Evolutionary conservation across 2,888 invertebrate species (phyloP), one percentile per base, ranked within the genome.

Genomic region (Drosophila antonietae): DNA sequence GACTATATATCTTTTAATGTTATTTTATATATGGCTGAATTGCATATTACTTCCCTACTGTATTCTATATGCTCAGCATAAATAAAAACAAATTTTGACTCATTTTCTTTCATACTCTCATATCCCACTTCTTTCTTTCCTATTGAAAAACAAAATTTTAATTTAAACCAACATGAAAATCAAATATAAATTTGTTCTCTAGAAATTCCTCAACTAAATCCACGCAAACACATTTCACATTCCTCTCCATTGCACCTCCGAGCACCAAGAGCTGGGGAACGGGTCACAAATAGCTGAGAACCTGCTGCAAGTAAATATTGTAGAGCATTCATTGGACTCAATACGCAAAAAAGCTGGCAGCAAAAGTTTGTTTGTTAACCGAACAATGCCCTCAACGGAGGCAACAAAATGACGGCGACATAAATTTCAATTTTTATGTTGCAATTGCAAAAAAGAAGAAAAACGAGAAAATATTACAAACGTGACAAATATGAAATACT

Each of bases 381-480:
- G 81, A 68, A 83, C 83, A 75, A 86, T 69, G 76, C 62, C 44
- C 77, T 72, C 84, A 78, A 71, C 61, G 41, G 49, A 39, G 57
- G 47, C 65, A 46, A 46, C 66, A 53, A 51, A 68, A 64, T 67
- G 69, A 68, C 75, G 61, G 70, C 86, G 82, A 84, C 89, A 89
- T 87, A 87, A 89, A 87, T 88, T 87, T 88, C 75, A 75, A 83
- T 85, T 87, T 85, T 86, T 73, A 75, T 83, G 81, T 75, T 77
- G 86, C 83, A 76, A 73, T 66, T 80, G 84, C 81, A 76, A 77
- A 76, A 76, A 66, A 35, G 56, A 61, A 61, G 23, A 56, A 44
- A 51, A 64, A 3, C 20, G 20, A 2, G 15, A 57, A 57, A 33
- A n/a, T 15, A 20, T 10, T 2, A 6, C 5, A 15, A 15, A 10